Base-by-base conservation (phyloP, 2,888 invertebrate species). In the Drosophila melanosoma region DNA sequence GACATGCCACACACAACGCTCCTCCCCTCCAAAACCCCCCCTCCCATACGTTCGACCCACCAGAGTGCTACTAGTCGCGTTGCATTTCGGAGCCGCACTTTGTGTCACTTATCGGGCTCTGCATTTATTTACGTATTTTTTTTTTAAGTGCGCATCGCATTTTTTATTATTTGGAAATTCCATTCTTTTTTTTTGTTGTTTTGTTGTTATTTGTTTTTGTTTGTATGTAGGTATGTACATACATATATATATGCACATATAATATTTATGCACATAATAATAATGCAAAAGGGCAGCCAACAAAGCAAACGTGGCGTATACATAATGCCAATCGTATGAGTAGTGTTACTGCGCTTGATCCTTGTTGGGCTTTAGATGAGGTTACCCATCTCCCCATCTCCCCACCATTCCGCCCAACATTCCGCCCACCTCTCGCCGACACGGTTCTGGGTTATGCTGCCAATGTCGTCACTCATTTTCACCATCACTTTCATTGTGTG, bases 391-490 rank as follows among this genome's bases (percentile, higher is more conserved):
- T 17, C 8, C 20, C 40, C 40, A 26, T 26, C 23, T 23, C 23
- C 26, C 58, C 5, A 0, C 12, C 26, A 26, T 26, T 2, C 35
- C 33, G 11, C 7, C n/a, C n/a, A n/a, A n/a, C n/a, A n/a, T n/a
- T n/a, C n/a, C n/a, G n/a, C n/a, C 38, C 38, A 1, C 38, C 8
- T 0, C 4, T 8, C n/a, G 8, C 6, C 42, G n/a, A 8, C 10
- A 17, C 10, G 11, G 15, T 15, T 38, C 26, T 69, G 45, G 69
- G n/a, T 38, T 58, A 58, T 52, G 29, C 62, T 73, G 65, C 74
- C 88, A 83, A 79, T 82, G 79, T 74, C 87, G 89, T 83, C 89
- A 87, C 70, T 87, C 84, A 89, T 79, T 66, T 68, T 70, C 71
- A 81, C 64, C 68, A 59, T 62, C 82, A 81, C 76, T 76, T 81